Evolutionary conservation across 92 coral and sea anemone genomes (phyloP), one percentile per base, ranked within the genome.

Genomic region (Bergia sp.): DNA sequence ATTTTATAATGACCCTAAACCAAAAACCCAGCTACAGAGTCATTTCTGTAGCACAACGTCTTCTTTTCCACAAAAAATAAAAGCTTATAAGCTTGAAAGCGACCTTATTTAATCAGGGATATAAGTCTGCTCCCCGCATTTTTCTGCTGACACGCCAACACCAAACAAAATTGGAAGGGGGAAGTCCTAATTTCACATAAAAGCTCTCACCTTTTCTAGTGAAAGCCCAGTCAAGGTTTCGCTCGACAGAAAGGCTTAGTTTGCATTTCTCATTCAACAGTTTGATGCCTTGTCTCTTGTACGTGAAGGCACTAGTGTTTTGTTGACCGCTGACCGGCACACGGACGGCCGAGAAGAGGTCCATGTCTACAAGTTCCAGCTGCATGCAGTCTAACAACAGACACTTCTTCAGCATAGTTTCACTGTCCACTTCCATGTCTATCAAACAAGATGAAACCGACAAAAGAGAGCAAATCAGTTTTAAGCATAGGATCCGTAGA

Each of bases 141-240:
- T 45, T 47, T 47, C 8, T 47, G 53, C 10, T 47, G 10, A 12
- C 9, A 47, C 53, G 0, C 11, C 53, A 47, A 47, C 53, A 47
- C 53, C 53, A 47, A 47, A 47, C 53, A 12, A 47, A 7, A 4
- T 47, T 47, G 53, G 53, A 47, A 16, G 20, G 5, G 29, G 7
- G 7, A 58, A 37, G 5, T 3, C 12, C 39, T 66, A 61, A 40
- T 29, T 74, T 45, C 39, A 12, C 6, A 38, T 15, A 64, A 37
- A 2, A 39, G 9, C 72, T 69, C 89, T 20, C 88, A 96, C 98
- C 98, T 57, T 98, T 96, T 83, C 98, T 94, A 88, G 96, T 97
- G 53, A 93, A 84, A 37, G 99, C 96, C 99, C 99, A 94, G 88
- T 97, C 99, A 86, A 97, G 92, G 91, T 97, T 97, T 23, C 99